Percentiles rank a stretch among this genome's conserved stretches.
These are phyloP conservation scores for Ginglymostoma cirratum DNA, from an alignment of 2,113 vertebrate genomes.

Conservation along the genomic window DNA sequence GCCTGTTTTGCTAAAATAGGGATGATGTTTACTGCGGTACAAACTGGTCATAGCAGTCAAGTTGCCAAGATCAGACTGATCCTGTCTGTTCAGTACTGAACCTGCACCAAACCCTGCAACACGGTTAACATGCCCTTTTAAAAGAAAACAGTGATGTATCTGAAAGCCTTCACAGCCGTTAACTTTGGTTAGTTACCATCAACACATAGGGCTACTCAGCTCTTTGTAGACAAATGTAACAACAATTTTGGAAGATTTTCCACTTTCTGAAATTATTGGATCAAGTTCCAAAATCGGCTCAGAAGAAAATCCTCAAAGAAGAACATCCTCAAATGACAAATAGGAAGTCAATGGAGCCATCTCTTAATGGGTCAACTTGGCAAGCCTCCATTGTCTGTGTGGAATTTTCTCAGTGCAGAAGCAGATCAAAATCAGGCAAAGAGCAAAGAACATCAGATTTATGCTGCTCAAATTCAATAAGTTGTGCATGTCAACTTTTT, in stretches of 20 bases:
- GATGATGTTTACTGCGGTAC: background rate
- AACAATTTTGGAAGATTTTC: background rate
- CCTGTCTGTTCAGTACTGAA: background rate
- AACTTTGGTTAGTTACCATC: background rate
- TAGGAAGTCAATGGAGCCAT: background rate
- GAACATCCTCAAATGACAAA: background rate
- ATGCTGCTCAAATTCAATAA: background rate
- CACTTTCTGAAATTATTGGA: background rate
- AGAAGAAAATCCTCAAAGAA: too few relatives aligned
- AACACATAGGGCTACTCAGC: background rate
- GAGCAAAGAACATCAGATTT: background rate
- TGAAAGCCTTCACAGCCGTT: background rate
- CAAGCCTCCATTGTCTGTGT: background rate
- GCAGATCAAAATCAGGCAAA: background rate
- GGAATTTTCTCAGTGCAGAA: background rate
- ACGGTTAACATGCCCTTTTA: background rate
- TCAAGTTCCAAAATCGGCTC: background rate
- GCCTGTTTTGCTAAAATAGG: background rate
- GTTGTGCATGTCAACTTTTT: background rate
- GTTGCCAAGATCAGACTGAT: background rate
- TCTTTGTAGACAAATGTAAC: constrained; percentile 5
- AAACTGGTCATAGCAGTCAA: background rate
- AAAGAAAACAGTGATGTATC: constrained; percentile 31
- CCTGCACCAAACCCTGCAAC: background rate
- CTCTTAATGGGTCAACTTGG: background rate